Conservation (phyloP, 1,140 invertebrate genomes). For the Lordiphosa collinella region DNA sequence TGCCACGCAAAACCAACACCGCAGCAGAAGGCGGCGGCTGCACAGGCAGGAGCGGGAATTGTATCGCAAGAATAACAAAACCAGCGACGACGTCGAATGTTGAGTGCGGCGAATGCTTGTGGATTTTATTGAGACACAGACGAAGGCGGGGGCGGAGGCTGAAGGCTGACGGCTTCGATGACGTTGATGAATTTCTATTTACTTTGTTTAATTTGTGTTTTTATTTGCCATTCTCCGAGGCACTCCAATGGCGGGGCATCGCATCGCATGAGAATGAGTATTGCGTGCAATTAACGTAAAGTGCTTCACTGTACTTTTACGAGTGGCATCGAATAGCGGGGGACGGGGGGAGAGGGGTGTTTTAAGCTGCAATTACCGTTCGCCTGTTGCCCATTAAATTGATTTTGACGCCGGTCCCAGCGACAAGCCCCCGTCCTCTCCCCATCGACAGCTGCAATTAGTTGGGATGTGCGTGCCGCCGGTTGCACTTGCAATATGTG, state of each 20-base stretch:
- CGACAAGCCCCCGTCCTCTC: background rate
- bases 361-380: constrained; percentile 70
- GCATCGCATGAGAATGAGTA: constrained; percentile 35
- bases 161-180: constrained; percentile 39
- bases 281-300: constrained; percentile 74
- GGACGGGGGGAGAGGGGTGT: background rate
- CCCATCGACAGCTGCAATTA: constrained; percentile 50
- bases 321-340: constrained; percentile 10
- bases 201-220: constrained; percentile 76
- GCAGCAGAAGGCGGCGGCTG: background rate
- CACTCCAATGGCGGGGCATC: constrained; percentile 34
- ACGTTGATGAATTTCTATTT: constrained; percentile 78
- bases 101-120: constrained; percentile 53
- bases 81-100: constrained; percentile 20
- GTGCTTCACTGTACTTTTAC: constrained; percentile 52
- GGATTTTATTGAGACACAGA: constrained; percentile 55
- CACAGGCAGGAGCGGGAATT: constrained; percentile 23
- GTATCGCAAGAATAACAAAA: constrained; percentile 59
- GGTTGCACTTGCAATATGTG: constrained; percentile 53
- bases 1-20: constrained; percentile 38
- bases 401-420: constrained; percentile 67
- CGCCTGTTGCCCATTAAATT: constrained; percentile 73
- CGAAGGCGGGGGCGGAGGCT: constrained; percentile 2
- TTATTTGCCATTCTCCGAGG: constrained; percentile 68
- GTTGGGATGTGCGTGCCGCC: constrained; percentile 44